Evolutionary conservation across 2,797 vertebrate genomes (phyloP), one percentile per base, ranked within the genome.

Genomic region (Ptychadena robeensis): DNA sequence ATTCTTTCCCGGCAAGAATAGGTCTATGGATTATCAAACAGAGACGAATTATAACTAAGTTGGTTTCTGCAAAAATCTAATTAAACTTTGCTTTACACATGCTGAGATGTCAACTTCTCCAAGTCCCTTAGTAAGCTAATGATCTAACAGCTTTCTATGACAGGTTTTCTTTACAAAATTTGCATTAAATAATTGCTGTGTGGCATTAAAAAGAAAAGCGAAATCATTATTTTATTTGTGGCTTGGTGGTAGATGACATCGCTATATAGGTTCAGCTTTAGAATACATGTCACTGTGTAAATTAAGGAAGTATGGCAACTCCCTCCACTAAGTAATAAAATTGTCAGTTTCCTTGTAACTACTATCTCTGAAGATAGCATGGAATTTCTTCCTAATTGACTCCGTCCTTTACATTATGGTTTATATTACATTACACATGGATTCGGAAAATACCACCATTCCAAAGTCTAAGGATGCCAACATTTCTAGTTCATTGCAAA

Each of bases 11-110:
- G 22, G 18, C 38, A 15, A 77, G 38, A 77, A 64, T 7, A 77
- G 37, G 35, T n/a, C 63, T 53, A 78, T 67, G 65, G 44, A 67
- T 78, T 78, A 48, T 67, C 38, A 78, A 75, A 40, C 59, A 30
- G 38, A 34, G 64, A 78, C 15, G 38, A 57, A 57, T 35, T 35
- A 34, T 38, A 68, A 37, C 40, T 35, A 69, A 35, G 30, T 79
- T 68, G 44, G 34, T 68, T 25, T 48, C 44, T 9, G 8, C 30
- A 57, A 78, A 68, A 79, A 69, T 79, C 31, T 69, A 79, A 79
- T 79, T 79, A 57, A 37, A 35, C 67, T 34, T 68, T 22, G 15
- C 31, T 68, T 68, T 57, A 25, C 44, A 59, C 65, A 77, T 66
- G 65, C 40, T 68, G 44, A 68, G 65, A 79, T 59, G 76, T 68